Base-by-base conservation (phyloP, 2,888 invertebrate species). In the Lepidochitona cinerea region DNA sequence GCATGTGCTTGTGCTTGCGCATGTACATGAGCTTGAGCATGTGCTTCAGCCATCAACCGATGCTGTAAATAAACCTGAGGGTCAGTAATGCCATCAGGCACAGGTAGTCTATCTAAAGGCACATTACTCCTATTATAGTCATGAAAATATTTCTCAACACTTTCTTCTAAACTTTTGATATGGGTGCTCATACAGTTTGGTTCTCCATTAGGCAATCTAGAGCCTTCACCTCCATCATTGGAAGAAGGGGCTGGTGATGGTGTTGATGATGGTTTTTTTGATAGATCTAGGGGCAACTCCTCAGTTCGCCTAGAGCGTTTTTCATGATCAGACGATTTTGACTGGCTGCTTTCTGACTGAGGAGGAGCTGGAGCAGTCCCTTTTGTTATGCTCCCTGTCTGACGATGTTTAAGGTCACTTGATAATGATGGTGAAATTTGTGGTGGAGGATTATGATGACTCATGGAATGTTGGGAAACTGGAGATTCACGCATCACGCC, bases 91-190 rank as follows among this genome's bases (percentile, higher is more conserved):
- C 66, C 66, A 23, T 35, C 66, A 4, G 36, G 36, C 18, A 37
- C 12, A 37, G 35, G 18, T 23, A 66, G 35, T 29, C 59, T 23
- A 26, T 59, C 59, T 29, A 59, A 29, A 29, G 59, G 59, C 59
- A 59, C 59, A 29, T 59, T 59, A 36, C 23, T 66, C 14, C n/a
- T 1, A 23, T 14, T 35, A 36, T 36, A 66, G 18, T 81, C 79
- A 69, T 83, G 81, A 59, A 82, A 81, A 70, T 82, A 81, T 67
- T 81, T 83, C 49, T 85, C 84, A 14, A 85, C 82, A 75, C 83
- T 85, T 75, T 79, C 83, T 71, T 86, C 84, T 53, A 85, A 74
- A 49, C 83, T 83, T 74, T 81, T 82, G 29, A 85, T 77, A 53
- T 81, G 77, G 73, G 26, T 35, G n/a, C 66, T 66, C 66, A 66